phyloP scores from a whole-genome alignment of 2,888 invertebrate species.

The Lymantria dispar region DNA sequence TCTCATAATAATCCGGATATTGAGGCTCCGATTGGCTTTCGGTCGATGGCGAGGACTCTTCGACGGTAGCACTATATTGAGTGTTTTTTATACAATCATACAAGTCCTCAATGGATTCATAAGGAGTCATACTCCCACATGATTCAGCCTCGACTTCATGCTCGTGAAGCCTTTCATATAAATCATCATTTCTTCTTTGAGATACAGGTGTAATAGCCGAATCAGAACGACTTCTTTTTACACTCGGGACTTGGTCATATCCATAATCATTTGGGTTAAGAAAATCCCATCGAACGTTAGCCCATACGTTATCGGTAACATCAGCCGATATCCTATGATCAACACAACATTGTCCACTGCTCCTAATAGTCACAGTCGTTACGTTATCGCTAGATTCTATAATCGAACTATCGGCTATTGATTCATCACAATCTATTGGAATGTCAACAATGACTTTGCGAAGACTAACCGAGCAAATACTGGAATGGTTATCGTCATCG shows the following conservation, averaged over 20 bases:
- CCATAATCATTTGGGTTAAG: slow-evolving; percentile 73
- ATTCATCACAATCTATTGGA: slow-evolving; percentile 65
- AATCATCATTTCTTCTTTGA: slow-evolving; percentile 64
- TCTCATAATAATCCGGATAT: slow-evolving; percentile 70
- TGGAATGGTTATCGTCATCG: slow-evolving; percentile 61
- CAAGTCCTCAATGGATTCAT: slow-evolving; percentile 77
- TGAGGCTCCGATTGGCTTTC: slow-evolving; percentile 72
- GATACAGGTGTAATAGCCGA: slow-evolving; percentile 70
- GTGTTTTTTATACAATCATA: slow-evolving; percentile 77
- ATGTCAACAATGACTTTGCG: slow-evolving; percentile 71
- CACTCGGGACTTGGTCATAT: slow-evolving; percentile 69
- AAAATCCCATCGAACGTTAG: slow-evolving; percentile 75
- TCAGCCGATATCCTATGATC: slow-evolving; percentile 77
- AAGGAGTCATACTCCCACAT: slow-evolving; percentile 74
- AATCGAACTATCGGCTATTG: slow-evolving; percentile 57
- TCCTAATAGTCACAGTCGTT: slow-evolving; percentile 67
- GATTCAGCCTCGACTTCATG: slow-evolving; percentile 65
- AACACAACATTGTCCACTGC: slow-evolving; percentile 66
- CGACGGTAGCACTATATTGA: slow-evolving; percentile 62
- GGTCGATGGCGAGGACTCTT: slow-evolving; percentile 70
- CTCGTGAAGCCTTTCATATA: slow-evolving; percentile 67
- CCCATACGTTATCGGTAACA: slow-evolving; percentile 73
- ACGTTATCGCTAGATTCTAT: slow-evolving; percentile 65
- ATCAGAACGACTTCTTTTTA: slow-evolving; percentile 73
- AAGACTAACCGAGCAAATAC: slow-evolving; percentile 56